Base-by-base conservation (phyloP, 2,797 vertebrate genomes). In the Meriones psammophilus region DNA sequence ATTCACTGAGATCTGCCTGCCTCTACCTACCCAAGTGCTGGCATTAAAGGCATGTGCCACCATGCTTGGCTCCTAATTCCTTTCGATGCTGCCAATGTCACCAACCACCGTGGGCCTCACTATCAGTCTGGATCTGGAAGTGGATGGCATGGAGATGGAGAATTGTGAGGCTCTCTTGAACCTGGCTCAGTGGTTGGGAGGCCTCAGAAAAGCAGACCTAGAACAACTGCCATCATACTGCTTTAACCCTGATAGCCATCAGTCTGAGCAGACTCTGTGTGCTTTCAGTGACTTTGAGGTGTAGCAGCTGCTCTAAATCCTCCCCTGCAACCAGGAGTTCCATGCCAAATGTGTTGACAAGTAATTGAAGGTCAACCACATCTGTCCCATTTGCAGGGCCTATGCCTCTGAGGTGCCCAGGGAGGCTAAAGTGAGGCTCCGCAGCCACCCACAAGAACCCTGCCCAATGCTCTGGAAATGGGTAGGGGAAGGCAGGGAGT, bases 351-450 rank as follows among this genome's bases (percentile, higher is more conserved):
- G 46, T 8, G 8, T 50, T 50, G 46, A 50, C 46, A 99, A 99
- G 98, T 99, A 99, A 99, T 98, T 99, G 98, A 99, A 99, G 99
- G 99, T 99, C 92, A 99, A 99, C 99, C 99, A 99, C 99, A 99
- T 99, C 80, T 99, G 99, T 99, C 99, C 99, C 12, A 99, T 99
- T 98, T 99, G 99, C 98, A 99, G 99, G 98, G 99, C 99, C 0
- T 99, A 99, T 15, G 99, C 99, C 36, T 99, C 99, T 39, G 99
- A 99, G 97, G 99, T 99, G 97, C 99, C 99, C 98, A 99, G 99
- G 97, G 99, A 99, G 98, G 99, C 98, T 74, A 99, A 99, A 50
- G 99, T 99, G 99, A 99, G 98, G 98, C 98, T 97, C 85, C 64
- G 10, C 76, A 62, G 73, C 91, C 60, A 64, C 84, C 95, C 97